These are phyloP conservation scores for Sebastes elongatus DNA, from an alignment of 2,797 vertebrate species.

Conservation along the genomic window DNA sequence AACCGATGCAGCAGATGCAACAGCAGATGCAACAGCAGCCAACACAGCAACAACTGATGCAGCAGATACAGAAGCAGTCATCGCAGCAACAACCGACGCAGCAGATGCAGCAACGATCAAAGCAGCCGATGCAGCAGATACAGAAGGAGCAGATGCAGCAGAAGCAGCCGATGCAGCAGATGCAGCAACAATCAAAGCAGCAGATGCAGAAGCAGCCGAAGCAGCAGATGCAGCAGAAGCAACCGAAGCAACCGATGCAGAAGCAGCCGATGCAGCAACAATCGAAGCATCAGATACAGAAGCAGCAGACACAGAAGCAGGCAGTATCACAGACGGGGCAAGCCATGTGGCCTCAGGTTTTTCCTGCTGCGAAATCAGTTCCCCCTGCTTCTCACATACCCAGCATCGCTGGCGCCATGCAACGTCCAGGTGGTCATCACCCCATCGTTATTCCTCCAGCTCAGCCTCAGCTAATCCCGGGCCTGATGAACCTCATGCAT, in stretches of 20 bases:
- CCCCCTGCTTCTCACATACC: not conserved
- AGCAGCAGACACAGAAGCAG: not conserved
- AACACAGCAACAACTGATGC: not conserved
- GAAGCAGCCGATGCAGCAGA: not conserved
- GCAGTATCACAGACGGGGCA: fast-evolving
- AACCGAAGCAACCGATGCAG: not conserved
- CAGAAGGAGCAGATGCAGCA: not conserved
- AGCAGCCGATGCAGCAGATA: not conserved
- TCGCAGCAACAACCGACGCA: not conserved
- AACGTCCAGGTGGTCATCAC: not conserved
- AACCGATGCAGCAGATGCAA: not conserved
- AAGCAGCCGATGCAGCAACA: not conserved
- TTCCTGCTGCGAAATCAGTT: not conserved
- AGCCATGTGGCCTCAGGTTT: not conserved
- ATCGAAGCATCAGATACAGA: not conserved
- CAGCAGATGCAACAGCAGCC: not conserved
- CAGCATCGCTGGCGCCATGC: not conserved
- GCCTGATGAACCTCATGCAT: not conserved
- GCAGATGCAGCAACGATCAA: not conserved
- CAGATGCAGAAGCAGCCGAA: not conserved
- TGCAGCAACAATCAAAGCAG: not conserved
- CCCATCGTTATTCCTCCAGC: not conserved
- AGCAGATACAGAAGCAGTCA: not conserved
- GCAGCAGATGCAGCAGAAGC: not conserved
- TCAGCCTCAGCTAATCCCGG: not conserved